Conservation (phyloP, 2,113 vertebrate genomes). For the Periophthalmodon schlosseri region DNA sequence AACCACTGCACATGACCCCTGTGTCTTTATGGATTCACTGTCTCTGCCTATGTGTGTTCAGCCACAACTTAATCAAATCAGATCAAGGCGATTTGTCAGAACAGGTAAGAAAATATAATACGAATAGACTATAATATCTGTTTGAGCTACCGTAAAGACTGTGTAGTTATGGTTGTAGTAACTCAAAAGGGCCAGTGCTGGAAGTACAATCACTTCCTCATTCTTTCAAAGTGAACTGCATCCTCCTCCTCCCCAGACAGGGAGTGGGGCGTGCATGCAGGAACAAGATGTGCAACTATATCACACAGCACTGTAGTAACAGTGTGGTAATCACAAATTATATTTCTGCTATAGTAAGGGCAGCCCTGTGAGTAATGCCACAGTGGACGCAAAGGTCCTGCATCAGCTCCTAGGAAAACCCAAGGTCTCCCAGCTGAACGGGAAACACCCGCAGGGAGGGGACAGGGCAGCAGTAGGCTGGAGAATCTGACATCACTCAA, state of each 20-base stretch:
- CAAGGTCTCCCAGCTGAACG: slow-evolving; percentile 70
- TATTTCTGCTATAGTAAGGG: slow-evolving; percentile 12
- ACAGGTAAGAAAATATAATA: neutral
- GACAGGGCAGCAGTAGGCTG: slow-evolving; percentile 43
- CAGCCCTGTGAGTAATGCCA: neutral
- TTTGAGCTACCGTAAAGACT: neutral
- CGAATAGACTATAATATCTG: neutral
- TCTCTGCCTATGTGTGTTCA: neutral
- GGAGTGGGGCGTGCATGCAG: slow-evolving; percentile 17
- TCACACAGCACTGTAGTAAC: slow-evolving; percentile 24
- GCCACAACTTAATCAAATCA: neutral
- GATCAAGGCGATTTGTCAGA: neutral
- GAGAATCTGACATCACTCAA: slow-evolving; percentile 71
- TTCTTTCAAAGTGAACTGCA: slow-evolving; percentile 40
- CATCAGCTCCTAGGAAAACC: slow-evolving; percentile 66
- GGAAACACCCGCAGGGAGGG: slow-evolving; percentile 76
- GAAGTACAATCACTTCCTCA: slow-evolving; percentile 55
- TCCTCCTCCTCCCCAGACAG: slow-evolving; percentile 19
- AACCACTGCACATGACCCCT: slow-evolving; percentile 1
- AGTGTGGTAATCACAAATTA: slow-evolving; percentile 9
- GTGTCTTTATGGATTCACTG: neutral
- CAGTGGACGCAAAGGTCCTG: slow-evolving; percentile 31
- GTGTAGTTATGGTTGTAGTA: neutral
- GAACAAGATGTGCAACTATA: slow-evolving; percentile 35
- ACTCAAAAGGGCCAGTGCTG: neutral